Percentiles rank a stretch among this genome's conserved stretches.
phyloP scores from a whole-genome alignment of 92 coral and sea anemone genomes.

The Heliopora coerulea region DNA sequence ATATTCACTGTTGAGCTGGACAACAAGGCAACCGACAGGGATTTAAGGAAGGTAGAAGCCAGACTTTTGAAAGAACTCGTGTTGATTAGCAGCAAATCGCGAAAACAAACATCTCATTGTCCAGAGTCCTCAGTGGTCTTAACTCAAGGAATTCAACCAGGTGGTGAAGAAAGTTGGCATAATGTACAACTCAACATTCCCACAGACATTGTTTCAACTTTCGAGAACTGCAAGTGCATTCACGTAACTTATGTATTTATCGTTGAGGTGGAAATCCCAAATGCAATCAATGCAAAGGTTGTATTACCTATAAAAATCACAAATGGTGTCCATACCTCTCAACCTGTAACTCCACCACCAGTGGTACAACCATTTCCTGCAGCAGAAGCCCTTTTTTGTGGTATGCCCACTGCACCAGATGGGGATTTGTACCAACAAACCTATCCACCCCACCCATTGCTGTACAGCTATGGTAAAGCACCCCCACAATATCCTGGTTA shows the following conservation, averaged over 20 bases:
- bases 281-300: conserved; percentile 1
- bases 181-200: background rate
- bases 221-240: conserved; percentile 19
- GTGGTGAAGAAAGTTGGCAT: conserved; percentile 19
- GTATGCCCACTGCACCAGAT: background rate
- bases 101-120: background rate
- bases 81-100: background rate
- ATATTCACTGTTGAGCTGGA: background rate
- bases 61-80: background rate
- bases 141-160: background rate
- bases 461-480: background rate
- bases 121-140: background rate
- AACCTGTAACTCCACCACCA: background rate
- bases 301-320: conserved; percentile 10
- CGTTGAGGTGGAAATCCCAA: background rate
- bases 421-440: background rate
- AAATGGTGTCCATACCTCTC: conserved; percentile 7
- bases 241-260: background rate
- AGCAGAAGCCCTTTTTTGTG: background rate
- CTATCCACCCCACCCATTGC: background rate
- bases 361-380: background rate
- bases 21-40: conserved; percentile 9
- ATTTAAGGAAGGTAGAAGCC: background rate
- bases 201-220: background rate
- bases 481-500: conserved; percentile 9